Conservation (phyloP, 2,888 invertebrate genomes). For the Drosophila setosimentum region DNA sequence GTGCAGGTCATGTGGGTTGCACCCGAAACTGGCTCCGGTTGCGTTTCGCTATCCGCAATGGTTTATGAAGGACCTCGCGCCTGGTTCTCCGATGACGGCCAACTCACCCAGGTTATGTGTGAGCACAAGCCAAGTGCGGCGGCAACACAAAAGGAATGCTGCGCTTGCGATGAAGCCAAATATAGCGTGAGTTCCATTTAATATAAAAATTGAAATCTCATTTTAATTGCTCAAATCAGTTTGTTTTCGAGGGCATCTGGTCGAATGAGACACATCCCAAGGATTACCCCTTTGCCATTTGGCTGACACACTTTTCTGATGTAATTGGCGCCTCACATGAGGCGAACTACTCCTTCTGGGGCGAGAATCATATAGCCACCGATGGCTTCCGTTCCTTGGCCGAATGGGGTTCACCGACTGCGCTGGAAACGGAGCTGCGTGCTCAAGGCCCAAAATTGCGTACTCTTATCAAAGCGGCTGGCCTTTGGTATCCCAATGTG, state of each 20-base stretch:
- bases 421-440: slow-evolving; percentile 95
- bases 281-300: slow-evolving; percentile 95
- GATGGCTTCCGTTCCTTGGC: slow-evolving; percentile 93
- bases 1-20: slow-evolving; percentile 97
- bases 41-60: slow-evolving; percentile 95
- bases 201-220: not conserved
- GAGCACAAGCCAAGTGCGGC: slow-evolving; percentile 88
- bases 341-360: slow-evolving; percentile 95
- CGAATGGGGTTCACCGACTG: slow-evolving; percentile 91
- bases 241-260: slow-evolving; percentile 97
- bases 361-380: slow-evolving; percentile 93
- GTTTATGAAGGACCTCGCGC: slow-evolving; percentile 91
- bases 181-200: slow-evolving; percentile 89
- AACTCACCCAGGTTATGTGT: slow-evolving; percentile 92
- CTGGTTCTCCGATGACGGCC: slow-evolving; percentile 96
- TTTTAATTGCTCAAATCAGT: slow-evolving; percentile 85
- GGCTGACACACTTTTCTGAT: slow-evolving; percentile 98
- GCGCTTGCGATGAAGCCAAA: slow-evolving; percentile 98
- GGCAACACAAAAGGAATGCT: slow-evolving; percentile 89
- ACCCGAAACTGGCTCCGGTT: slow-evolving; percentile 93
- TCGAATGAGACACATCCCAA: slow-evolving; percentile 97
- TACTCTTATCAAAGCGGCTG: slow-evolving; percentile 95
- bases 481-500: slow-evolving; percentile 95
- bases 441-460: slow-evolving; percentile 91
- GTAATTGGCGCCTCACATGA: slow-evolving; percentile 98